Percentiles rank a stretch among this genome's conserved stretches.
phyloP scores from a whole-genome alignment of 2,113 vertebrate genomes.

The Hippocampus barbouri region DNA sequence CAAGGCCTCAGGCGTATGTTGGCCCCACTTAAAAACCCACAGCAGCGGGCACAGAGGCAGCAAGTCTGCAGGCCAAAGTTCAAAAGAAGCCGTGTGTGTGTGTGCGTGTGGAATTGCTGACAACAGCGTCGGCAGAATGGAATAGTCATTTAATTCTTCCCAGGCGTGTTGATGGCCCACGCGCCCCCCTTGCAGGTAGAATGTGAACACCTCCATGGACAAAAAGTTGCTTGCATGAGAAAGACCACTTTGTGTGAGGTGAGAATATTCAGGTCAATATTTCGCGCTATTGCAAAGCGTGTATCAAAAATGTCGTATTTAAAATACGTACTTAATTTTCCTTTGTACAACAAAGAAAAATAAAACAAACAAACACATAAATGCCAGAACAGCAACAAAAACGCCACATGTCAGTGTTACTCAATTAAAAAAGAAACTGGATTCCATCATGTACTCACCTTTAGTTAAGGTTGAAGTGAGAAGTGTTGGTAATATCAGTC shows the following conservation, averaged over 20 bases:
- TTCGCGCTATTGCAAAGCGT: background rate
- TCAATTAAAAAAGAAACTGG: background rate
- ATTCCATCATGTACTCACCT: conserved; percentile 49
- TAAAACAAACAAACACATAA: background rate
- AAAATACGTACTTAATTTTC: background rate
- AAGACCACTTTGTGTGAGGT: too few relatives aligned
- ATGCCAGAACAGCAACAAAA: background rate
- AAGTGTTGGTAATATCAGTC: conserved; percentile 39
- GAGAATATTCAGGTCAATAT: background rate
- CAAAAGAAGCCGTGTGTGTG: conserved; percentile 13
- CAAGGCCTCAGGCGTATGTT: conserved; percentile 27
- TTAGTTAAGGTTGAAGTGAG: conserved; percentile 18
- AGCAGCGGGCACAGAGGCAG: conserved; percentile 22
- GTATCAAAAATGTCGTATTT: background rate
- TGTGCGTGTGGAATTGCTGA: conserved; percentile 42
- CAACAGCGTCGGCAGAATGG: conserved; percentile 34
- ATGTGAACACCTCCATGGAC: conserved; percentile 41
- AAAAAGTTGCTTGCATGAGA: conserved; percentile 15
- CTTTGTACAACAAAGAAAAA: background rate
- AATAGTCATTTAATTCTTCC: conserved; percentile 30
- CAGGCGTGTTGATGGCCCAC: conserved; percentile 12
- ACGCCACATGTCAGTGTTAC: too few relatives aligned
- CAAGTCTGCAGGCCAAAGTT: conserved; percentile 18
- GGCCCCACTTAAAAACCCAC: conserved; percentile 24
- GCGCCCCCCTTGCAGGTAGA: conserved; percentile 10